A percentile compares a stretch with the other conserved stretches of the same genome.
Conservation (phyloP, 2,113 vertebrate species). For the Xiphorhynchus elegans region DNA sequence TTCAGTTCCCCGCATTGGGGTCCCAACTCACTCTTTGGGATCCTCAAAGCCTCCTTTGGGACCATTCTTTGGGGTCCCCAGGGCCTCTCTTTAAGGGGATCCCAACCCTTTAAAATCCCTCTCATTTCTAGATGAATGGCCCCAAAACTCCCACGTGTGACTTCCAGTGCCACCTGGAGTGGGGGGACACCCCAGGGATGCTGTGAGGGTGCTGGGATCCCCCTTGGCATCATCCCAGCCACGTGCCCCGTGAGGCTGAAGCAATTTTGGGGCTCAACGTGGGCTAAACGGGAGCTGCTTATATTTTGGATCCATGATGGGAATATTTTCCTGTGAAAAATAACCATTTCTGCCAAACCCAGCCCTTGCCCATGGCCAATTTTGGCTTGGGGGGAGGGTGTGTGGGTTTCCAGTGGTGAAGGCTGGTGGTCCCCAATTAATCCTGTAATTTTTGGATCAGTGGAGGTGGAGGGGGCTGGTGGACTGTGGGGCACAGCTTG, state of each 20-base stretch:
- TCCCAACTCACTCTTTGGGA: accelerated
- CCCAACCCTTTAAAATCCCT: background rate
- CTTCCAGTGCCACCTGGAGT: background rate
- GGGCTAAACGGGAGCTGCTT: background rate
- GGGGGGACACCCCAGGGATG: background rate
- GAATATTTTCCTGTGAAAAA: background rate
- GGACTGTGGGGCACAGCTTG: background rate
- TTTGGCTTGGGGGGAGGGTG: accelerated
- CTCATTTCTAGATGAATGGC: accelerated
- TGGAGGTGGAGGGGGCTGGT: background rate
- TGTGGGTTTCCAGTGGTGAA: accelerated
- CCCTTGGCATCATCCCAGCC: background rate
- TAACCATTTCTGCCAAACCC: background rate
- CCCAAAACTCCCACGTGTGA: background rate
- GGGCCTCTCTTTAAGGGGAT: no score
- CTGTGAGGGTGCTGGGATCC: accelerated
- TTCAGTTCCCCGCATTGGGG: accelerated
- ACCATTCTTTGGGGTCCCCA: background rate
- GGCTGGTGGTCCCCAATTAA: background rate
- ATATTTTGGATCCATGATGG: accelerated
- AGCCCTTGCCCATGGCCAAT: accelerated
- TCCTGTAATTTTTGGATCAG: background rate
- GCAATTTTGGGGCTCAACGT: background rate
- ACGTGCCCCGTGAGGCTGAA: accelerated
- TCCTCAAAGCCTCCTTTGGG: background rate